A percentile compares a stretch with the other conserved stretches of the same genome.
These are phyloP conservation scores for Rapana venosa DNA, from an alignment of 2,888 invertebrate species.

Conservation along the genomic window DNA sequence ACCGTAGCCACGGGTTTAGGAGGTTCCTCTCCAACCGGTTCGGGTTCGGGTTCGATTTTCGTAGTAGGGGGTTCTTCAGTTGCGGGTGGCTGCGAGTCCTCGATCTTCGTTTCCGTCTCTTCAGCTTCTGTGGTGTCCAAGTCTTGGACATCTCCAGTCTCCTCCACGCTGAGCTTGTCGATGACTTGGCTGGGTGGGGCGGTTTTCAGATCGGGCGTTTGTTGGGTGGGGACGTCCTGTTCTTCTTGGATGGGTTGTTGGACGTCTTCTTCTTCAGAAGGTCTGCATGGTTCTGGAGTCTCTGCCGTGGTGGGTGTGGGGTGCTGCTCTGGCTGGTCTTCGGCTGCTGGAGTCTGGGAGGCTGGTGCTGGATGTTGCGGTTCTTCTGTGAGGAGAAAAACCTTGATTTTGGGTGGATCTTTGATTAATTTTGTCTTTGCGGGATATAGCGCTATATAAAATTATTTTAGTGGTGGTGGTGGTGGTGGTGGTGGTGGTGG, in stretches of 20 bases:
- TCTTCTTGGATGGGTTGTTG: neutral
- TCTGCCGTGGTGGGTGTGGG: too few relatives aligned
- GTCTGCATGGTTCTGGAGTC: too few relatives aligned
- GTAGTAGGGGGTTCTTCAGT: neutral
- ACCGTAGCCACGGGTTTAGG: conserved; percentile 6
- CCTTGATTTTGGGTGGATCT: too few relatives aligned
- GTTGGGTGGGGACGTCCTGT: neutral
- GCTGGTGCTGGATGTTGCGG: too few relatives aligned
- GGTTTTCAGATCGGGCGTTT: neutral
- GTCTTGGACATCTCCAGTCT: neutral
- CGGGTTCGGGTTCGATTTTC: neutral
- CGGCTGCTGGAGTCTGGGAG: too few relatives aligned
- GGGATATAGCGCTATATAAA: too few relatives aligned
- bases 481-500: too few relatives aligned
- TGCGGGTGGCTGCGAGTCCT: neutral
- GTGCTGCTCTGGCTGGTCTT: too few relatives aligned
- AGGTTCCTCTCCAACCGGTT: neutral
- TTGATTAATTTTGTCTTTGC: too few relatives aligned
- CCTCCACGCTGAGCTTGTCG: neutral
- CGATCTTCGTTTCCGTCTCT: neutral
- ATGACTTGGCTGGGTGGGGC: neutral
- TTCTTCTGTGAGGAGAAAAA: too few relatives aligned
- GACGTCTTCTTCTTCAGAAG: neutral
- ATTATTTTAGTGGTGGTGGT: too few relatives aligned
- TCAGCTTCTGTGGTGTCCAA: neutral